Base-by-base conservation (phyloP, 1,140 invertebrate genomes). In the Drosophila pachea region DNA sequence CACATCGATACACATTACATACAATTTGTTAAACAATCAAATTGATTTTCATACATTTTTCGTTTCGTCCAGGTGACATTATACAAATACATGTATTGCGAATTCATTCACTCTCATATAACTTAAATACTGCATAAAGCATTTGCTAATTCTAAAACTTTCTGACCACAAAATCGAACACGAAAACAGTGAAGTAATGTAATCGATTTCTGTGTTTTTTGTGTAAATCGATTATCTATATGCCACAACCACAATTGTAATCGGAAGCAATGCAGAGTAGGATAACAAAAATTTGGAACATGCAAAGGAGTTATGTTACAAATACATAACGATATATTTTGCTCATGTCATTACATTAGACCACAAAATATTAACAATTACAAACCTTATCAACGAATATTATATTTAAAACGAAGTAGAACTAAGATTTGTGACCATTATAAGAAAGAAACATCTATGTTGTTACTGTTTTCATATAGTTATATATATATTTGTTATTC, bases 91-190 rank as follows among this genome's bases (percentile, higher is more conserved):
- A 55, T 31, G 11, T 12, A 45, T 52, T 36, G 6, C 31, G 35
- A 31, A 53, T 42, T 11, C 9, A 31, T 60, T 31, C 33, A 52
- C 52, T 60, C 29, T 32, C 35, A 31, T 48, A 22, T 35, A 35
- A 29, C 5, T 47, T 58, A 22, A 16, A 40, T 22, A 56, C 32
- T 59, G 12, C 14, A 53, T 40, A 42, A 53, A 47, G 6, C 47
- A 60, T 53, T 53, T 32, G 53, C 32, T 14, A 54, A 49, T 42
- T 54, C 42, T 54, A 8, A 48, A 60, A 71, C 49, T 54, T 54
- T 69, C 52, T 53, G 68, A 54, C 42, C 49, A 71, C 49, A 60
- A 66, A 66, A 48, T 60, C 62, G 63, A 66, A 42, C 68, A 54
- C 48, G 40, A 70, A 54, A 66, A 49, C 63, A 58, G 47, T 58